phyloP scores from a whole-genome alignment of 2,888 invertebrate genomes.

The Microchrysa polita region DNA sequence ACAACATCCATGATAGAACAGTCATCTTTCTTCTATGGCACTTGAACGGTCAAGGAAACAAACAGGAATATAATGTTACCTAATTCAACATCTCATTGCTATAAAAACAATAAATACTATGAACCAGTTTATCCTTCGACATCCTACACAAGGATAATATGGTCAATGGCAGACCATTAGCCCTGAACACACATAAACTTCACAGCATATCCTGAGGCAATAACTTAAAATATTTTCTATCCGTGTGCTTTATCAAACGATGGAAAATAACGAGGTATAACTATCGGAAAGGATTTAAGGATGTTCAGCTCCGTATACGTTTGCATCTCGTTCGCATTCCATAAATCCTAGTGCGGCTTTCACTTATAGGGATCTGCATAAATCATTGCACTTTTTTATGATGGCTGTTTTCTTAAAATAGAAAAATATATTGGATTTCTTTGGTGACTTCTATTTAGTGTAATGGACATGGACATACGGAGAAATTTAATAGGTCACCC shows the following conservation, averaged over 20 bases:
- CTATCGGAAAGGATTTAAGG: conserved; percentile 4
- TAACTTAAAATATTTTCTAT: conserved; percentile 8
- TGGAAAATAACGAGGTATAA: conserved; percentile 22
- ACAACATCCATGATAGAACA: too few species aligned
- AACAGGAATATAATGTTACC: too few species aligned
- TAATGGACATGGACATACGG: not conserved
- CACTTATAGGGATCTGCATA: conserved; percentile 26
- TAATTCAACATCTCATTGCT: too few species aligned
- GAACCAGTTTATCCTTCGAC: too few species aligned
- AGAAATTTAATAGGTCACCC: conserved; percentile 25
- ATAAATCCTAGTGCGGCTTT: conserved; percentile 10
- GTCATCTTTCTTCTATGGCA: too few species aligned
- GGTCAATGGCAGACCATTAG: too few species aligned
- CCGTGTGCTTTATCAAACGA: conserved; percentile 12
- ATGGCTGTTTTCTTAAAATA: not conserved
- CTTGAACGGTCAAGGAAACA: too few species aligned
- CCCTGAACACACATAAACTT: not conserved
- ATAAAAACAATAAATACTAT: too few species aligned
- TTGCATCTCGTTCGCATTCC: conserved; percentile 10
- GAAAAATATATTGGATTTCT: conserved; percentile 26
- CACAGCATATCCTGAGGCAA: conserved; percentile 3
- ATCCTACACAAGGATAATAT: too few species aligned
- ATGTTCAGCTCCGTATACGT: not conserved
- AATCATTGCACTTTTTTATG: conserved; percentile 32
- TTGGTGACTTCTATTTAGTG: not conserved